These are phyloP conservation scores for Bruchidius siliquastri DNA, from an alignment of 2,888 invertebrate genomes.

Conservation along the genomic window DNA sequence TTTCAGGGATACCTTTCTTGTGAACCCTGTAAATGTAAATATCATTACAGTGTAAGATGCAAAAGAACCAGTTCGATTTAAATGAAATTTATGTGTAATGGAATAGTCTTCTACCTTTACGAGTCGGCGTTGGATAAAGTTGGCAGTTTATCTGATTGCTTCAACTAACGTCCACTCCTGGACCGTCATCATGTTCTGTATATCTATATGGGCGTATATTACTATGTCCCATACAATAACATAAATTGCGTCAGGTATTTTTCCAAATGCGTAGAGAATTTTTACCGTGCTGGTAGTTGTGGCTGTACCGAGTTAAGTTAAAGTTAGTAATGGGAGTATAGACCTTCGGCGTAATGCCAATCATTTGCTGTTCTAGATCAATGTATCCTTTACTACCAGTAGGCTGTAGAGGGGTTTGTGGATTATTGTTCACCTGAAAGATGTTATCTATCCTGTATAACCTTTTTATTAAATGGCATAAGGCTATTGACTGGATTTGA, in stretches of 20 bases:
- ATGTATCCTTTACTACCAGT: too few species aligned
- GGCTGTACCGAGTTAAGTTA: not conserved
- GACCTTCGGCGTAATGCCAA: not conserved
- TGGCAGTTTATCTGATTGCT: conserved; percentile 14
- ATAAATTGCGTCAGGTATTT: not conserved
- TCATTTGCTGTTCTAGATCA: too few species aligned
- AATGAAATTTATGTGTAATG: conserved; percentile 26
- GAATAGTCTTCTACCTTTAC: conserved; percentile 18
- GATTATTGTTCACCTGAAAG: too few species aligned
- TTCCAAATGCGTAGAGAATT: not conserved
- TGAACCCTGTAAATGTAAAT: not conserved
- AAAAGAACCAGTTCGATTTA: conserved; percentile 22
- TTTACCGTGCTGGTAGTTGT: not conserved
- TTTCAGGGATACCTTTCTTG: not conserved
- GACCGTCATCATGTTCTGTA: not conserved
- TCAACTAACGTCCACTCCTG: conserved; percentile 5
- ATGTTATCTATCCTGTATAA: too few species aligned
- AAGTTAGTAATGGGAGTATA: not conserved
- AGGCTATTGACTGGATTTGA: too few species aligned
- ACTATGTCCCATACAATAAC: not conserved
- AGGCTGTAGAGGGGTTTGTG: too few species aligned
- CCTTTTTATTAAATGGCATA: too few species aligned
- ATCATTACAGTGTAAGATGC: not conserved
- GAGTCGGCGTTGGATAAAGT: conserved; percentile 14
- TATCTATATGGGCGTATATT: not conserved